Evolutionary conservation across 1,140 invertebrate genomes (phyloP), one percentile per base, ranked within the genome.

Genomic region (Drosophila pachea): DNA sequence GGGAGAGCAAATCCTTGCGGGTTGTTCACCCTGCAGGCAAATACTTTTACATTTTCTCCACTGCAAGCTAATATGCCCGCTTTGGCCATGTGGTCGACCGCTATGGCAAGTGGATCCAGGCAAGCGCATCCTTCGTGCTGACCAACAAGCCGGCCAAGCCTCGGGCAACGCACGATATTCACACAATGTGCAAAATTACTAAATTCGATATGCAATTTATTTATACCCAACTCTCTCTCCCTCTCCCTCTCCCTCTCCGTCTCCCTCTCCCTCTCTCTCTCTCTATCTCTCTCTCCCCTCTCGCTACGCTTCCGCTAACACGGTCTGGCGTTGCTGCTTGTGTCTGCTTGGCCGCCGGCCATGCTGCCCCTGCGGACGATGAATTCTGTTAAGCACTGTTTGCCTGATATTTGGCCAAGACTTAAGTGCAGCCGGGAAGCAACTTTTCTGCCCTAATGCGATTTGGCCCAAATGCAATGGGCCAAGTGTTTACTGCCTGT

Each of bases 141-240:
- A 22, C 40, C 47, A 50, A 6, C 45, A 32, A 33, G 7, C 35
- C 12, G 16, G 11, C 5, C n/a, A 1, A 47, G 55, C 58, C 79
- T 67, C 33, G 47, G 65, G 66, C 73, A 78, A 79, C 73, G 79
- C 79, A 84, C 73, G 76, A 76, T 73, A 73, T 61, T 84, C 72
- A 70, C 70, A 68, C 68, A 79, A 68, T 79, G 66, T 62, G 56
- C 40, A 86, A 83, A 83, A 83, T 79, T 76, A 86, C 81, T 74
- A 81, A 84, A 86, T 79, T 84, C 79, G 76, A 86, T 84, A 86
- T 84, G 81, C 79, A 86, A 84, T 84, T 84, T 84, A 84, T 77
- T 43, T 43, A 7, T 40, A 40, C 22, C 22, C 12, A 40, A 12
- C 11, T 40, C 9, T 43, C 5, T 33, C 42, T n/a, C 55, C 7